These are phyloP conservation scores for Liposcelis brunnea DNA, from an alignment of 2,888 invertebrate genomes.

Conservation along the genomic window DNA sequence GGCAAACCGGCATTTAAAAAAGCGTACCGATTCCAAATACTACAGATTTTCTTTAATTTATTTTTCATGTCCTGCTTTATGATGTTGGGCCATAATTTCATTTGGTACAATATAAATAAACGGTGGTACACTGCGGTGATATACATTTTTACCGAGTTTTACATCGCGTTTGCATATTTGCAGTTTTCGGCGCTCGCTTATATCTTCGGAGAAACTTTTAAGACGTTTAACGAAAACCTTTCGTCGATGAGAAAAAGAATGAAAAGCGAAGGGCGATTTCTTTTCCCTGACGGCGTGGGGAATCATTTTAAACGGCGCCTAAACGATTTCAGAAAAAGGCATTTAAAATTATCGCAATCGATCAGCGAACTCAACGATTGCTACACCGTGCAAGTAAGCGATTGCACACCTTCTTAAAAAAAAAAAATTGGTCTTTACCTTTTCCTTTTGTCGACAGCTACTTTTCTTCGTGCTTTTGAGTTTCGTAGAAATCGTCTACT, in stretches of 20 bases:
- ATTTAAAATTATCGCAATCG: too few relatives aligned
- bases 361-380: too few relatives aligned
- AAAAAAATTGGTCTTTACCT: too few relatives aligned
- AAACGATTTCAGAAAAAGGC: too few relatives aligned
- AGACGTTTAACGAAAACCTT: neutral
- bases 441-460: too few relatives aligned
- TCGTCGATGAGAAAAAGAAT: too few relatives aligned
- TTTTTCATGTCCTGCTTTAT: neutral
- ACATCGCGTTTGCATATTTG: neutral
- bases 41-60: neutral
- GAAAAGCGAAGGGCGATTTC: too few relatives aligned
- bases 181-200: neutral
- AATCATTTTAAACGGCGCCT: too few relatives aligned
- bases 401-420: too few relatives aligned
- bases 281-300: too few relatives aligned
- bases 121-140: conserved; percentile 2
- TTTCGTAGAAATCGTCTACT: conserved; percentile 2
- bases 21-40: neutral
- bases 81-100: neutral
- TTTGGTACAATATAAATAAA: neutral
- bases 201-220: neutral
- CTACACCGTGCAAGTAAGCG: too few relatives aligned
- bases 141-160: conserved; percentile 1
- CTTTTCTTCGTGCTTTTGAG: neutral
- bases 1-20: neutral